Evolutionary conservation across 2,797 vertebrate genomes (phyloP).

Genomic region (Acrocephalus scirpaceus): DNA sequence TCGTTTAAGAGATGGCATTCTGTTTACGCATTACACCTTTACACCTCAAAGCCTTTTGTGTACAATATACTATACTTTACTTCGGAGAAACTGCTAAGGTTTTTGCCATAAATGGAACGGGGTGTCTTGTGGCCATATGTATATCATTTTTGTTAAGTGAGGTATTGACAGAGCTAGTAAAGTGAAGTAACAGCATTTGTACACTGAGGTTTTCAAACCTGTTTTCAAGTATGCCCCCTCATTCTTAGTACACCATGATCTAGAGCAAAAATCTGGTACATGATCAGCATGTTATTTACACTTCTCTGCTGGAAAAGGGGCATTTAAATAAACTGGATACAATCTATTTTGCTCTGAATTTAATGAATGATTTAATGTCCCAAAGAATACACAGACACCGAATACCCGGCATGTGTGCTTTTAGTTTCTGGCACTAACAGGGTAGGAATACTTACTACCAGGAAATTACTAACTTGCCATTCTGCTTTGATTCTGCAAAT

Average conservation of each 20-base stretch:
- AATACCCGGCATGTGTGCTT: background rate
- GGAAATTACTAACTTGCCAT: background rate
- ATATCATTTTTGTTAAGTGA: background rate
- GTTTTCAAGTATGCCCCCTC: background rate
- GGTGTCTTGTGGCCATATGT: background rate
- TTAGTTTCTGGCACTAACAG: background rate
- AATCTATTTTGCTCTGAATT: background rate
- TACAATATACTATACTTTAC: background rate
- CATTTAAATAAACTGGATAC: background rate
- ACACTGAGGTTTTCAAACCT: background rate
- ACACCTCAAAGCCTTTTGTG: background rate
- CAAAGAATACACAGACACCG: background rate
- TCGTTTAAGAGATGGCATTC: background rate
- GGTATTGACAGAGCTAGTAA: background rate
- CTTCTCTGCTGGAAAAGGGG: background rate
- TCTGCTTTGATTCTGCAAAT: slow-evolving; percentile 40
- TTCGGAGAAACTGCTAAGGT: background rate
- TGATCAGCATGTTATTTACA: background rate
- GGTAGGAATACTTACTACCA: background rate
- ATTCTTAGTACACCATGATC: background rate
- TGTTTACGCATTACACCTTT: background rate
- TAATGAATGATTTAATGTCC: background rate
- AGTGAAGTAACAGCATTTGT: background rate
- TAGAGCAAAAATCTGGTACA: background rate
- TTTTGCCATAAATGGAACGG: background rate